These are phyloP conservation scores for Hesperophylax magnus DNA, from an alignment of 1,140 invertebrate species.

Conservation along the genomic window DNA sequence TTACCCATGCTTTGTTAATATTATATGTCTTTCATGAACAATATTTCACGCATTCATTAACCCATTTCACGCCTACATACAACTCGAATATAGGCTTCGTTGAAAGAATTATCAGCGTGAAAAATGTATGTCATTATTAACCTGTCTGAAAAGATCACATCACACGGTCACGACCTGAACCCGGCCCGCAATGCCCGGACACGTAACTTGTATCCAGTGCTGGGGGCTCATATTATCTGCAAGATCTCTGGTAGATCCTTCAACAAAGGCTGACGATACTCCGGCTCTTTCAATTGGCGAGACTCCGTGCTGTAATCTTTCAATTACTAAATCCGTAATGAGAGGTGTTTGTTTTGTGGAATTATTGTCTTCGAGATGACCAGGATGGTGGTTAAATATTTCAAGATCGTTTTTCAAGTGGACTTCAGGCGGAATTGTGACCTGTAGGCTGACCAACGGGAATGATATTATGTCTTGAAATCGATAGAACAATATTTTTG, in stretches of 20 bases:
- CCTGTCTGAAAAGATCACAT: slow-evolving; percentile 3
- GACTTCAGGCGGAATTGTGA: too few relatives aligned
- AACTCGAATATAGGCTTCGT: too few relatives aligned
- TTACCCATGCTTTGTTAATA: too few relatives aligned
- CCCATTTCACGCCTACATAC: too few relatives aligned
- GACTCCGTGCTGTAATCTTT: not conserved
- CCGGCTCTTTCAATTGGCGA: slow-evolving; percentile 6
- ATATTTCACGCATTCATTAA: too few relatives aligned
- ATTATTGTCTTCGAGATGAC: slow-evolving; percentile 14
- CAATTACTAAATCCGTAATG: slow-evolving; percentile 33
- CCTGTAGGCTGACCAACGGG: too few relatives aligned
- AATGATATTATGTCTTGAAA: too few relatives aligned
- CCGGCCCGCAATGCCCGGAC: not conserved
- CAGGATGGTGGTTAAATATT: not conserved
- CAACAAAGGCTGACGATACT: not conserved
- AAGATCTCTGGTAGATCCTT: not conserved
- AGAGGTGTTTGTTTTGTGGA: slow-evolving; percentile 12
- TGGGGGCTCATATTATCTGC: not conserved
- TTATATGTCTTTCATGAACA: too few relatives aligned
- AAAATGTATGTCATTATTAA: slow-evolving; percentile 24
- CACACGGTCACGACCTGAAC: slow-evolving; percentile 18
- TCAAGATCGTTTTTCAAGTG: not conserved
- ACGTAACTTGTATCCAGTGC: not conserved
- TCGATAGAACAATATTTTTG: too few relatives aligned
- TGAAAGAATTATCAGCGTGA: not conserved